Base-by-base conservation (phyloP, 2,797 vertebrate species). In the Poeciliopsis infans region DNA sequence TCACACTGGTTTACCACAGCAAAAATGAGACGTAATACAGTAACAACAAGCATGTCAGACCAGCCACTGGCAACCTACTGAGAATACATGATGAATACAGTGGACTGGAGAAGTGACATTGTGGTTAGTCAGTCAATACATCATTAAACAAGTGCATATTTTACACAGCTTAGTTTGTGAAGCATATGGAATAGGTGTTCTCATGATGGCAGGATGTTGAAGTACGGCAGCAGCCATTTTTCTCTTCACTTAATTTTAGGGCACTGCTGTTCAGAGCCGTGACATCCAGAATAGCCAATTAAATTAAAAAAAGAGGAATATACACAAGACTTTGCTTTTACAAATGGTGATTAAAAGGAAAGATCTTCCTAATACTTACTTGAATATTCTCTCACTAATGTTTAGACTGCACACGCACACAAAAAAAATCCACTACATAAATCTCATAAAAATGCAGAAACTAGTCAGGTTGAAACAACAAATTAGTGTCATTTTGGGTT, bases 241-340 rank as follows among this genome's bases (percentile, higher is more conserved):
- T 5, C 45, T 74, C 66, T 16, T 8, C 77, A 23, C 41, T 0
- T 72, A 94, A 64, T 43, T 49, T n/a, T 36, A 86, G 3, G 61
- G 83, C 82, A 4, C 7, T 20, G 20, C 47, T 61, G 7, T 31
- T 0, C 13, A 0, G 36, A 57, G 83, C 82, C 25, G 86, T 79
- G 12, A 78, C 78, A 33, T 88, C 74, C 75, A 93, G 47, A 3
- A 15, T 92, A 64, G 72, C 90, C 89, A 0, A 85, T 10, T 3
- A n/a, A 74, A 33, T 61, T 20, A 57, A 4, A 10, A 39, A 0
- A 51, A 53, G 5, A 16, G 2, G 0, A 4, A 43, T 7, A 7
- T 33, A 7, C 28, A 16, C n/a, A 59, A 28, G 5, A 31, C 20
- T 51, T 23, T 51, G 49, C 49, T 51, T 23, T 51, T 57, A 61